Base-by-base conservation (phyloP, 2,797 vertebrate species). In the Pampus argenteus region DNA sequence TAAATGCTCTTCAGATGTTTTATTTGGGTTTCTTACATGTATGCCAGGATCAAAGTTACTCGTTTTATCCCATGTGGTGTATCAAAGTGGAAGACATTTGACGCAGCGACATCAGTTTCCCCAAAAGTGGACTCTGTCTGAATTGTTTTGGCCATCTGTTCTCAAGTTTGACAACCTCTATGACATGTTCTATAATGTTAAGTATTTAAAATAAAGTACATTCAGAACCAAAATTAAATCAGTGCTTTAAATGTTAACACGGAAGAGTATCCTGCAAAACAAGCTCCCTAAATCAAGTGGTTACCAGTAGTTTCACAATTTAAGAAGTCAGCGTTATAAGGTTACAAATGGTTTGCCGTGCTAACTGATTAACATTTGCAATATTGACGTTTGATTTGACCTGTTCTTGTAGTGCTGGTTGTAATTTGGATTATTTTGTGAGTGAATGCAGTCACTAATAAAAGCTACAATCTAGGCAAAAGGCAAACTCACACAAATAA, bases 281-380 rank as follows among this genome's bases (percentile, higher is more conserved):
- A 25, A 48, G 48, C 36, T 80, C 48, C 49, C 55, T 76, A 64
- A 69, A 76, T 73, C 50, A 79, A 54, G 38, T 8, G 47, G 49
- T 66, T 56, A 56, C 36, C 40, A 44, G 17, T 44, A 44, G 17
- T 72, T 71, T 63, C 29, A 72, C 22, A 13, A 38, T 44, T 31
- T 11, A 44, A 44, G 42, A 70, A 47, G 63, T 38, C 34, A 13
- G 20, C 29, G 23, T 23, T 71, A 3, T 76, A 9, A 72, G 17
- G 48, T 73, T 75, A 50, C 38, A 56, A 47, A 74, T 54, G 56
- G 14, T 59, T 44, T 44, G 1, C 40, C 40, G 17, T 6, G 15
- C 17, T 40, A 17, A 17, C 38, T 40, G 38, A 40, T 40, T 40
- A 14, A 40, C 15, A 40, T 40, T 15, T 40, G 15, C 40, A 44